Base-by-base conservation (phyloP, 2,113 vertebrate species). In the Albula glossodonta region DNA sequence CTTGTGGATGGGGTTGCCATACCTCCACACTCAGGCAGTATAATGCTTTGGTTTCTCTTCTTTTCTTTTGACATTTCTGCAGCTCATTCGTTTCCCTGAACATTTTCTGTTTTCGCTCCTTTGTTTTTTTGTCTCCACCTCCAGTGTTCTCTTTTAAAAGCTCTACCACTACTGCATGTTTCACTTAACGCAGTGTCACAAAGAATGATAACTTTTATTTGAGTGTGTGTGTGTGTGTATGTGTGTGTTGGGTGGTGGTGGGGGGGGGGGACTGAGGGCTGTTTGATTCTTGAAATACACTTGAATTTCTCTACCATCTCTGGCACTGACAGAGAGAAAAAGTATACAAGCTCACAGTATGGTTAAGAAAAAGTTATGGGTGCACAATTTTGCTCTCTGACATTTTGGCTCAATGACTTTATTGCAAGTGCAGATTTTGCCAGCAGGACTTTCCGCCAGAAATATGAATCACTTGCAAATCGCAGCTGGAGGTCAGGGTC, bases 401-500 rank as follows among this genome's bases (percentile, higher is more conserved):
- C 19, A 78, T 51, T 81, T 78, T 31, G 70, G n/a, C 70, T 74
- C 70, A n/a, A 74, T 31, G n/a, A 15, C 77, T 80, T 85, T 81
- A 85, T 31, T 63, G 78, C 11, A 25, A 56, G 22, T 80, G 9
- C 25, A 66, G 53, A 51, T 85, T 12, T 48, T 66, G 78, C 41
- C 19, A 51, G 84, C 25, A 19, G 52, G 84, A 80, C 52, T 17
- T 85, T 80, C 53, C 80, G 49, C 79, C 48, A 63, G 78, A 80
- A 17, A 51, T 66, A 81, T 31, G 48, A 80, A 80, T 81, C 57
- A 81, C 22, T 51, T 78, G 78, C 51, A 80, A 78, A 85, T 85
- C 41, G 81, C 84, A 85, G 78, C 84, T 63, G 84, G 78, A 85
- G 48, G 78, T 60, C 53, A 41, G 51, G 80, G 60, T 17, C 78